Evolutionary conservation across 2,113 vertebrate genomes (phyloP).

Genomic region (Solea solea): DNA sequence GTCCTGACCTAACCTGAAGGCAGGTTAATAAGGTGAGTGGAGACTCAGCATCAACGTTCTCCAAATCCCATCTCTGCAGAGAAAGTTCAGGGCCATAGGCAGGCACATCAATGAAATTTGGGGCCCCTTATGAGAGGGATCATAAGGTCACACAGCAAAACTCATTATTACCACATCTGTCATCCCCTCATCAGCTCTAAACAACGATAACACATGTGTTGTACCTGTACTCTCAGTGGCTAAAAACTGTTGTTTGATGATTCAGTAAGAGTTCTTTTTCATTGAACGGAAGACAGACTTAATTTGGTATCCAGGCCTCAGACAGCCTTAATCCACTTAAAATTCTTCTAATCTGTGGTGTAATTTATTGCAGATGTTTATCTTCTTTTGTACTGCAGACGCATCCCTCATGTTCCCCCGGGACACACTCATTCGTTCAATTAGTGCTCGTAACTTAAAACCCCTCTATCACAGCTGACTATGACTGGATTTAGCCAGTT

Average conservation of each 20-base stretch:
- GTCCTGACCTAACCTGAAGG: not conserved
- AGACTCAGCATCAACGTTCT: constrained; percentile 13
- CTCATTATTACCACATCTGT: constrained; percentile 39
- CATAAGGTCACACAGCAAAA: constrained; percentile 41
- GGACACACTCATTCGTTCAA: constrained; percentile 21
- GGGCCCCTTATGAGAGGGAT: constrained; percentile 46
- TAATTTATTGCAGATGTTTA: constrained; percentile 22
- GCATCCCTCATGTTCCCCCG: not conserved
- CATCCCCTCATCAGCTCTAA: no score
- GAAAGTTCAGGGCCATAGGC: constrained; percentile 25
- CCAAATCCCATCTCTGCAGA: constrained; percentile 15
- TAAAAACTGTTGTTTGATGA: constrained; percentile 1
- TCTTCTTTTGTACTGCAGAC: not conserved
- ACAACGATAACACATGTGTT: no score
- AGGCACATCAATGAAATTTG: constrained; percentile 5
- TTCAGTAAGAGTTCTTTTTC: not conserved
- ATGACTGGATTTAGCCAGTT: constrained; percentile 36
- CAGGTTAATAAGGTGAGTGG: not conserved
- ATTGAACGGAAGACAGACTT: not conserved
- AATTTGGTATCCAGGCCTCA: not conserved
- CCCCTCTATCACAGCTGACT: constrained; percentile 18
- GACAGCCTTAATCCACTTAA: constrained; percentile 5
- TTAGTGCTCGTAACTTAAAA: constrained; percentile 25
- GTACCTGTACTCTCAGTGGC: not conserved
- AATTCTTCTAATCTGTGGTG: constrained; percentile 2